Conservation (phyloP, 2,113 vertebrate genomes). For the Cyprinus carpio region DNA sequence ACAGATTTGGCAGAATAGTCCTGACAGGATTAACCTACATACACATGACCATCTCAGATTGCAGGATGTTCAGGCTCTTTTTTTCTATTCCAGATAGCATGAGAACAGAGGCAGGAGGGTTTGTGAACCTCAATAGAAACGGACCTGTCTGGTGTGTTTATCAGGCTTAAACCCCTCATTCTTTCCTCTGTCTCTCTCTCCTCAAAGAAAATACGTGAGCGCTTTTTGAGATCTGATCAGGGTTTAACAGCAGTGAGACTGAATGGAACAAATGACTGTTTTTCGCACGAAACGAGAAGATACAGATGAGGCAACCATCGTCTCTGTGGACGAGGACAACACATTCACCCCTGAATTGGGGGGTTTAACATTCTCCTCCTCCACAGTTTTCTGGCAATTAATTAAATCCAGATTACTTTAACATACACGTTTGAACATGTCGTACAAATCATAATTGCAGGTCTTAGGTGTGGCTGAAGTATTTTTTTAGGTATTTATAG, state of each 20-base stretch:
- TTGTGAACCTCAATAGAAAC: not conserved
- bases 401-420: conserved; percentile 12
- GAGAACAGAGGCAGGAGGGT: no score
- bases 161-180: conserved; percentile 55
- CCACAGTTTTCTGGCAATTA: not conserved
- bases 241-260: conserved; percentile 27
- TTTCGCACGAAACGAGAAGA: conserved; percentile 51
- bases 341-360: conserved; percentile 15
- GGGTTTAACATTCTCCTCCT: conserved; percentile 12
- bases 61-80: no score
- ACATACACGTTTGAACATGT: not conserved
- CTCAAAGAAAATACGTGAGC: conserved; percentile 44
- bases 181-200: conserved; percentile 52
- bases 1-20: not conserved
- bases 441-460: not conserved
- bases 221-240: conserved; percentile 51
- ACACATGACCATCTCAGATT: conserved; percentile 22
- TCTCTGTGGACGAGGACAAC: not conserved
- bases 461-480: not conserved
- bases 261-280: conserved; percentile 53
- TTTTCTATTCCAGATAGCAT: no score
- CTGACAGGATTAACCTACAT: not conserved
- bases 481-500: no score
- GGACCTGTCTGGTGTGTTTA: conserved; percentile 23
- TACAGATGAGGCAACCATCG: conserved; percentile 40